phyloP scores from a whole-genome alignment of 2,888 invertebrate species.

The Sesia bembeciformis region DNA sequence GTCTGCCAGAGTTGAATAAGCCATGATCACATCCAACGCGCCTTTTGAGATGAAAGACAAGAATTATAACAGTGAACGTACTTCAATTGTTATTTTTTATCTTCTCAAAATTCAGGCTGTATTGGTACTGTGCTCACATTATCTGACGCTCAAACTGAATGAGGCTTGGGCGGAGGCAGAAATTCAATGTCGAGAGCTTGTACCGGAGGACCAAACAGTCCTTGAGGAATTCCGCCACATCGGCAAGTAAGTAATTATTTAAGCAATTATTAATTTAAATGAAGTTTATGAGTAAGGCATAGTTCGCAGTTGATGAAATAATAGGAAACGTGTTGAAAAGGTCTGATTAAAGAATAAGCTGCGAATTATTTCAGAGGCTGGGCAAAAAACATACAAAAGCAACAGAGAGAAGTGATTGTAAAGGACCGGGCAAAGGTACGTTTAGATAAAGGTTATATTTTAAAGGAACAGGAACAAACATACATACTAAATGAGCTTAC shows the following conservation, averaged over 20 bases:
- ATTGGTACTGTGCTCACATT: slow-evolving; percentile 46
- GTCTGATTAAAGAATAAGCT: too few species aligned
- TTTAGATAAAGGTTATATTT: too few species aligned
- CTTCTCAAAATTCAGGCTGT: slow-evolving; percentile 22
- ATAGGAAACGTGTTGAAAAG: too few species aligned
- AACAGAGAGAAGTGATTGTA: slow-evolving; percentile 41
- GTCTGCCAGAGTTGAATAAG: too few species aligned
- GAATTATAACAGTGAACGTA: too few species aligned
- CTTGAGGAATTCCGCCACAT: slow-evolving; percentile 44
- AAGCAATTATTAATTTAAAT: background rate
- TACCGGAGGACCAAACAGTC: slow-evolving; percentile 24
- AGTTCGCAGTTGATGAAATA: too few species aligned
- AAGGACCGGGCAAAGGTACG: slow-evolving; percentile 30
- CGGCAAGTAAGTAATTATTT: slow-evolving; percentile 22
- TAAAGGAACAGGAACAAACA: too few species aligned
- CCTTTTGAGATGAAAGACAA: too few species aligned
- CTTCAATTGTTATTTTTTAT: too few species aligned
- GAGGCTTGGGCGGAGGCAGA: slow-evolving; percentile 48
- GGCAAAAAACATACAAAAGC: slow-evolving; percentile 40
- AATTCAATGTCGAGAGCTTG: slow-evolving; percentile 15
- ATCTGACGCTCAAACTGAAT: slow-evolving; percentile 42
- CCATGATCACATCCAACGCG: too few species aligned
- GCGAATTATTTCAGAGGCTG: slow-evolving; percentile 34
- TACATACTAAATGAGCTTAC: too few species aligned
- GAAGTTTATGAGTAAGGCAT: background rate